Evolutionary conservation across 1,140 invertebrate genomes (phyloP), one percentile per base, ranked within the genome.

Genomic region (Drosophila subobscura): DNA sequence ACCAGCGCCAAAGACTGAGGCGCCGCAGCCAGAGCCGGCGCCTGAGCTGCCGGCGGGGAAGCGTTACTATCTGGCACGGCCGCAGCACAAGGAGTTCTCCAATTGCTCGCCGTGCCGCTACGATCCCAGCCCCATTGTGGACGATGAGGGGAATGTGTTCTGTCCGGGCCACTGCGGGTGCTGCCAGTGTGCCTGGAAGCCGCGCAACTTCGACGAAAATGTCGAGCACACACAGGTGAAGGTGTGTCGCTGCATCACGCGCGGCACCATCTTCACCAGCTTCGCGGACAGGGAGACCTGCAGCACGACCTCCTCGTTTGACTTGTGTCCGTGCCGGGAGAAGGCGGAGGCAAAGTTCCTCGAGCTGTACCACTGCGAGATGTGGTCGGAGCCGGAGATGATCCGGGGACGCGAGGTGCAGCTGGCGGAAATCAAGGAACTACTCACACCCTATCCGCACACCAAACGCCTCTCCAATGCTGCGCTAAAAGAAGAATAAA

Each of bases 151-250:
- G 20, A 81, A 83, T n/a, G 67, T 91, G 0, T 86, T 90, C 27
- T 91, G 90, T 54, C 90, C 90, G 0, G 79, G 81, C 8, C 79
- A 89, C 44, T 91, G 90, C n/a, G 90, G 90, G 2, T 91, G 90
- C 54, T 91, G 90, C 23, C 59, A 86, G 54, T 91, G 90, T 37
- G 50, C 90, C 4, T 91, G 90, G 90, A 70, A 63, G 25, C 52
- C 27, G 12, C 76, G 79, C 12, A 54, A 59, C 6, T 64, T 68
- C 1, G 33, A 56, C 0, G 46, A 55, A 0, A 81, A 74, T 47
- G 50, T 61, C 4, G 51, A 73, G 0, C 90, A 83, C 29, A 25
- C 44, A 5, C 86, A 90, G 51, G 60, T 91, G 3, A 91, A 90
- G 50, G 84, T 91, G 1, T 91, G 90, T 55, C 71, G 79, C 5